Percentiles rank a stretch among this genome's conserved stretches.
phyloP scores from a whole-genome alignment of 1,140 invertebrate species.

The Diorhabda sublineata region DNA sequence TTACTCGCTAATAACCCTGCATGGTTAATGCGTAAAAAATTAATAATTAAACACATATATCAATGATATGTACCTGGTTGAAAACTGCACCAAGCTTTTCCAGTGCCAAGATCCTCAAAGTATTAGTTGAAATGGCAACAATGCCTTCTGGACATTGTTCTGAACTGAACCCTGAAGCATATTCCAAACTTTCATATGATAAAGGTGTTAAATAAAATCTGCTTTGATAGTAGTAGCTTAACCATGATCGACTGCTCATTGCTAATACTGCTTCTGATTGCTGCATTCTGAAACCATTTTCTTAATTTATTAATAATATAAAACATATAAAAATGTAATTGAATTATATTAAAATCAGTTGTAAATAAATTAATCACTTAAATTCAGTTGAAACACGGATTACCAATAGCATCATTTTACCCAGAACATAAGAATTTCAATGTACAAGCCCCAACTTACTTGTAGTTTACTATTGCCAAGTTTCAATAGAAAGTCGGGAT shows the following conservation, averaged over 20 bases:
- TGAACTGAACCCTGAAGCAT: constrained; percentile 96
- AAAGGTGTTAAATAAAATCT: constrained; percentile 92
- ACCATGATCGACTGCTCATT: constrained; percentile 96
- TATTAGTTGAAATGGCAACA: constrained; percentile 98
- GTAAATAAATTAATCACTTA: constrained; percentile 71
- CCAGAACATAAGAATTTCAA: no score
- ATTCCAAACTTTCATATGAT: constrained; percentile 95
- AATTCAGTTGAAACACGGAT: constrained; percentile 51
- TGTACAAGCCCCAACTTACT: no score
- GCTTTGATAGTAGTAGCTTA: constrained; percentile 98
- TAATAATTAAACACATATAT: no score
- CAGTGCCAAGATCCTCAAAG: constrained; percentile 92
- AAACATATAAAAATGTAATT: no score
- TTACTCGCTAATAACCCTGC: neutral
- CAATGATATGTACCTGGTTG: constrained; percentile 64
- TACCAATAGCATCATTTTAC: neutral
- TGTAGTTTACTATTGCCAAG: no score
- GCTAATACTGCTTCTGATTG: constrained; percentile 94
- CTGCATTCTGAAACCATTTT: constrained; percentile 79
- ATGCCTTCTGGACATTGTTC: constrained; percentile 99
- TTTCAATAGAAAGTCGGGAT: no score
- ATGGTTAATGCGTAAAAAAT: no score
- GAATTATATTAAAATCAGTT: no score
- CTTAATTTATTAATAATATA: no score
- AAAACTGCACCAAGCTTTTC: constrained; percentile 99